Evolutionary conservation across 2,888 invertebrate species (phyloP).

Genomic region (Chrysolina oricalcia): DNA sequence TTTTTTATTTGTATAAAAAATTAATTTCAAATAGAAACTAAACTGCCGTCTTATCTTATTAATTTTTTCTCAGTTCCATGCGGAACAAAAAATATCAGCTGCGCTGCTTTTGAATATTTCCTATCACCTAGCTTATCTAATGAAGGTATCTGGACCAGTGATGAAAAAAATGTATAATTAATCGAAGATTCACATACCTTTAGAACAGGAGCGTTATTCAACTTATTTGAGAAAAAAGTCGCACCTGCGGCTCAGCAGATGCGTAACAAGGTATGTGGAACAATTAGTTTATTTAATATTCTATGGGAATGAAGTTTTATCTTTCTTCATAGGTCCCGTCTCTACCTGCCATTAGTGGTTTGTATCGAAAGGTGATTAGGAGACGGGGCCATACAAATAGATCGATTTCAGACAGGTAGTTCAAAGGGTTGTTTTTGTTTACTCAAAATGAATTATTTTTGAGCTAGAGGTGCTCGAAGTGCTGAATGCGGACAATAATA

Average conservation of each 20-base stretch:
- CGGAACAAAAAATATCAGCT: constrained; percentile 39
- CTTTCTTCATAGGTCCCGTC: constrained; percentile 13
- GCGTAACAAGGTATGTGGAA: constrained; percentile 44
- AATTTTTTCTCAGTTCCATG: constrained; percentile 8
- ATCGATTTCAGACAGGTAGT: too few species aligned
- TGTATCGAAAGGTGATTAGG: not conserved
- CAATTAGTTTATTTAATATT: constrained; percentile 41
- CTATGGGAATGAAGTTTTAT: constrained; percentile 35
- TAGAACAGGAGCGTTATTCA: constrained; percentile 40
- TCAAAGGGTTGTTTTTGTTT: too few species aligned
- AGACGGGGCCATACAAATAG: not conserved
- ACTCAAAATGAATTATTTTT: too few species aligned
- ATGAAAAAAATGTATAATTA: constrained; percentile 39
- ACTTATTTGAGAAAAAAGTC: constrained; percentile 9
- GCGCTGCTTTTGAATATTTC: constrained; percentile 5
- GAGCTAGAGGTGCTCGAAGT: too few species aligned
- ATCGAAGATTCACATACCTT: constrained; percentile 30
- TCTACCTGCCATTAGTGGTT: constrained; percentile 22
- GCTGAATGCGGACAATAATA: too few species aligned
- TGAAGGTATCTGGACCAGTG: constrained; percentile 29
- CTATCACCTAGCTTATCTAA: constrained; percentile 25
- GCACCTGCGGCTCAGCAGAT: constrained; percentile 54
- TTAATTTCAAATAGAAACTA: constrained; percentile 5
- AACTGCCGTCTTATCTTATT: constrained; percentile 18
- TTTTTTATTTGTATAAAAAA: not conserved